Evolutionary conservation across 37 sponge, comb jelly and placozoan genomes (phyloP), one percentile per base, ranked within the genome.

Genomic region (Lycopodina hypogea): DNA sequence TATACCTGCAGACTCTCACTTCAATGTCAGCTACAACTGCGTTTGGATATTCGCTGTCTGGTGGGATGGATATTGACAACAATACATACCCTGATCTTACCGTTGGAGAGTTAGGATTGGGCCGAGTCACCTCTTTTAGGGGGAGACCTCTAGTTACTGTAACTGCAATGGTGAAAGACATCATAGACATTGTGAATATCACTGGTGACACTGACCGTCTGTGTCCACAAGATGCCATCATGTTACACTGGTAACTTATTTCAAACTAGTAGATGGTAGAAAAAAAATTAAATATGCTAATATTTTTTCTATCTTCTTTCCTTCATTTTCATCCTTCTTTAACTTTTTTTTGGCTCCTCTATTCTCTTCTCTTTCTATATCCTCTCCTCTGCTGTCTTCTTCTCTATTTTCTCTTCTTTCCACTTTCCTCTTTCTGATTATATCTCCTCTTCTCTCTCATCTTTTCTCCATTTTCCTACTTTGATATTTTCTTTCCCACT

Each of bases 31-130:
- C 18, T 29, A 28, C 64, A 26, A 55, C 22, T 2, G 41, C 19
- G 0, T 90, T 90, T 83, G 91, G 91, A 7, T 90, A 75, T 60
- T 52, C 78, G 0, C 66, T 90, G 0, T 74, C 79, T 52, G 87
- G 87, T 11, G 76, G 75, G 23, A 22, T 74, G 21, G 87, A 90
- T 35, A 50, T 90, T 86, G 91, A 90, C 35, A 45, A 62, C 71
- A 90, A 90, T 60, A 69, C 79, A 17, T 90, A 86, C 60, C 79
- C 87, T 66, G 85, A 84, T 71, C 37, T 84, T 21, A 71, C 71
- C 7, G 55, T 84, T 68, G 78, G 85, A 0, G 85, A 76, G 26
- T 51, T 84, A 29, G 32, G 59, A 4, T 71, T 71, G 19, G 22
- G 17, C 17, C 66, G 48, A 1, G 78, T 84, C 41, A 77, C 56